A percentile compares a stretch with the other conserved stretches of the same genome.
These are phyloP conservation scores for Hippolais icterina DNA, from an alignment of 2,113 vertebrate species.

Conservation along the genomic window DNA sequence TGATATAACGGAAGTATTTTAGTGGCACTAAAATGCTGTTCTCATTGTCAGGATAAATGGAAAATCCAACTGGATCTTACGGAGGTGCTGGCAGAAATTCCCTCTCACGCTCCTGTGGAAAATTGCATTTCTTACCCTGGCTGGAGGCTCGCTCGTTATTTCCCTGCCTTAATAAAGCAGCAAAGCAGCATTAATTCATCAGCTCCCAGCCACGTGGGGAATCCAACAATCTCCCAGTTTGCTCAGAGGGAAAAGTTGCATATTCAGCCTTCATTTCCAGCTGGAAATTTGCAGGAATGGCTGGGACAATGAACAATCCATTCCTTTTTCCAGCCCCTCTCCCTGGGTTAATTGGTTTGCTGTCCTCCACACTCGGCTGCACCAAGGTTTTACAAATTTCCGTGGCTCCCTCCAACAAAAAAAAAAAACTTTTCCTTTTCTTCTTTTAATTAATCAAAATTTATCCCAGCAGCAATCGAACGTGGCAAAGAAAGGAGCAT, in stretches of 20 bases:
- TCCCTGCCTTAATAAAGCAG: not conserved
- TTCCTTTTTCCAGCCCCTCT: not conserved
- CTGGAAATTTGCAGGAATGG: not conserved
- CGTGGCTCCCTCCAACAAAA: not conserved
- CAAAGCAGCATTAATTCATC: not conserved
- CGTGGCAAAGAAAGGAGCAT: not conserved
- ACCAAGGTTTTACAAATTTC: not conserved
- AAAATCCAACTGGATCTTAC: not conserved
- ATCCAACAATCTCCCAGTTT: not conserved
- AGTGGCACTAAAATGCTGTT: not conserved
- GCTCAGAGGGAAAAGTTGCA: not conserved
- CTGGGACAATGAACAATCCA: not conserved
- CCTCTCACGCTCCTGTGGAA: not conserved
- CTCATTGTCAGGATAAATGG: not conserved
- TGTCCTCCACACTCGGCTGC: not conserved
- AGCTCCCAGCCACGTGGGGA: not conserved
- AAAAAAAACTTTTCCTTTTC: not conserved
- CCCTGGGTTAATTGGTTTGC: not conserved
- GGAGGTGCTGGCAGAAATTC: not conserved
- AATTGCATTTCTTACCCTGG: not conserved
- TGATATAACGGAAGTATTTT: not conserved
- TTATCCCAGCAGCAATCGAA: not conserved
- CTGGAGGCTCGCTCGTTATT: not conserved
- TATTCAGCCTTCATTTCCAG: not conserved
- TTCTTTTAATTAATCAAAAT: conserved; percentile 5